Conservation (phyloP, 1,140 invertebrate species). For the Plectrocnemia conspersa region DNA sequence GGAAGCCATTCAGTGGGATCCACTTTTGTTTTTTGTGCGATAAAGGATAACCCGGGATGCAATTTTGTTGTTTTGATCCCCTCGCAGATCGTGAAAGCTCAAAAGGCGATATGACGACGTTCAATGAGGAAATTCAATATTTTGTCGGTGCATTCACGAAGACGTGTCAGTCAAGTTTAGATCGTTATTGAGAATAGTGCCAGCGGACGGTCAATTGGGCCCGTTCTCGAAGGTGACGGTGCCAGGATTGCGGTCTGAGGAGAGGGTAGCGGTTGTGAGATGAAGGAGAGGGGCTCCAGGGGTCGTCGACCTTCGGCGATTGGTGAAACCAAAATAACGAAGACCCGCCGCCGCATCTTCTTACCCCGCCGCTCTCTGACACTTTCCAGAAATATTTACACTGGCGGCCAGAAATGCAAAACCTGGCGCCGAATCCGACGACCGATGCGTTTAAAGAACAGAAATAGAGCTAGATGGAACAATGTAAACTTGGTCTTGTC, state of each 20-base stretch:
- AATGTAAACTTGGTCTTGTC: too few species aligned
- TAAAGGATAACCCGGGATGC: slow-evolving; percentile 29
- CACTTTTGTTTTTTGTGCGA: slow-evolving; percentile 18
- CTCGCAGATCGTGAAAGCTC: too few species aligned
- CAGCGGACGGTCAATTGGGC: too few species aligned
- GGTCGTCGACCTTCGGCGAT: slow-evolving; percentile 23
- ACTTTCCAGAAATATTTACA: slow-evolving; percentile 33
- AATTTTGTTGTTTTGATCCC: slow-evolving; percentile 28
- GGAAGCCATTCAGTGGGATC: slow-evolving; percentile 30
- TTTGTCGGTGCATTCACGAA: slow-evolving; percentile 1
- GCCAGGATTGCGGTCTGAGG: not conserved
- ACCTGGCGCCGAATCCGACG: too few species aligned
- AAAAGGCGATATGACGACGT: slow-evolving; percentile 1
- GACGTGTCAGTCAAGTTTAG: not conserved
- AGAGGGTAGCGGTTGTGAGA: slow-evolving; percentile 1
- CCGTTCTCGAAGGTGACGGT: too few species aligned
- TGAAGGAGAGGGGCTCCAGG: slow-evolving; percentile 5
- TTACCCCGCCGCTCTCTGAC: slow-evolving; percentile 15
- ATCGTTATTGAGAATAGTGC: not conserved
- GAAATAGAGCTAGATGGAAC: too few species aligned
- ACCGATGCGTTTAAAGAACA: too few species aligned
- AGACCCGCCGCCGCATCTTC: slow-evolving; percentile 11
- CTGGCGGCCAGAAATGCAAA: slow-evolving; percentile 13
- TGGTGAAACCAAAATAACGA: slow-evolving; percentile 31
- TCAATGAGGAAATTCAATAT: slow-evolving; percentile 22